Evolutionary conservation across 2,888 invertebrate species (phyloP).

Genomic region (Crioceris asparagi): DNA sequence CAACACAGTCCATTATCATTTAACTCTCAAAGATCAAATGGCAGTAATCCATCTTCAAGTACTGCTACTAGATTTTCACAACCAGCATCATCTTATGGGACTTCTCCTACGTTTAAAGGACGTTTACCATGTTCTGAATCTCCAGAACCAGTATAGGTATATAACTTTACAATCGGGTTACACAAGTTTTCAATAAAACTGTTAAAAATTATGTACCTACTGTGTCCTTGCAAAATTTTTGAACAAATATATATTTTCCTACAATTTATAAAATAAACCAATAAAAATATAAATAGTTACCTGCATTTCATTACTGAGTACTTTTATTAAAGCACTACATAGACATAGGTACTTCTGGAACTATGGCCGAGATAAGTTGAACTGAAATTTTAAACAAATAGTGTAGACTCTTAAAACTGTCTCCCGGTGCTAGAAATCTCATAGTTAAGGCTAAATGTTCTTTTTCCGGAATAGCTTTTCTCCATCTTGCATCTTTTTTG

Average conservation of each 20-base stretch:
- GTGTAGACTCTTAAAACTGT: no score
- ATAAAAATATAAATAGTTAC: background rate
- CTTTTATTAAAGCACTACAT: background rate
- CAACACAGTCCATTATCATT: background rate
- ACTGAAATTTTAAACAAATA: no score
- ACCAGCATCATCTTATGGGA: background rate
- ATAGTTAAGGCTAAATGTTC: no score
- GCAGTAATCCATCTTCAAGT: background rate
- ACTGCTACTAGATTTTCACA: background rate
- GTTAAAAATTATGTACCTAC: background rate
- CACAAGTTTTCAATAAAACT: background rate
- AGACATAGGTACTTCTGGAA: no score
- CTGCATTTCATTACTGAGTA: background rate
- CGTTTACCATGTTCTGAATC: background rate
- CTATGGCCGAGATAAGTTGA: no score
- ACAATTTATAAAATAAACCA: background rate
- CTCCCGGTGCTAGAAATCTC: no score
- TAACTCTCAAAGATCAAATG: background rate
- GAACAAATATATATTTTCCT: background rate
- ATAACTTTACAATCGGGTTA: no score
- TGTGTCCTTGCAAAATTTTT: background rate
- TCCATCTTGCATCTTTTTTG: slow-evolving; percentile 3
- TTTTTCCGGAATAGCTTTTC: slow-evolving; percentile 1
- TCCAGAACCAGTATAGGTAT: background rate
- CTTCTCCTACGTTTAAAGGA: background rate